Evolutionary conservation across 2,888 invertebrate genomes (phyloP).

Genomic region (Meteorus colon): DNA sequence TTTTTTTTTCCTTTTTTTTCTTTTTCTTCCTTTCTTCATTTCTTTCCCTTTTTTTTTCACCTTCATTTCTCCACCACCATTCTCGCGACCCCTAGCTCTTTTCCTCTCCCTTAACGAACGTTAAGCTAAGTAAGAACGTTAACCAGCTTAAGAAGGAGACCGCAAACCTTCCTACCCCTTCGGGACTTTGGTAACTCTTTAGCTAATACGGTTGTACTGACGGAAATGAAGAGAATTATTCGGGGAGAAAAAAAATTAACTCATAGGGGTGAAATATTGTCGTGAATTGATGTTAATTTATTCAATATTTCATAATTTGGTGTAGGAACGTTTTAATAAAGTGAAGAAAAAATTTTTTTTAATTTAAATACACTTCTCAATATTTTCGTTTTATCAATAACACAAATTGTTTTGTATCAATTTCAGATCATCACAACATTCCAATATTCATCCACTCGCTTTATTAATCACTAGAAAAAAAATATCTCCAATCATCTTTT

Average conservation of each 20-base stretch:
- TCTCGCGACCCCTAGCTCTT: conserved; percentile 17
- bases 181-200: conserved; percentile 62
- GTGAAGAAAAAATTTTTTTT: too few relatives aligned
- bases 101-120: conserved; percentile 57
- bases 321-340: too few relatives aligned
- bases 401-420: too few relatives aligned
- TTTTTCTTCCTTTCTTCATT: conserved; percentile 19
- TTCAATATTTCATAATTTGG: too few relatives aligned
- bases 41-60: conserved; percentile 31
- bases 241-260: not conserved
- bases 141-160: conserved; percentile 57
- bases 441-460: too few relatives aligned
- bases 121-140: conserved; percentile 63
- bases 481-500: too few relatives aligned
- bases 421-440: too few relatives aligned
- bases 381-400: too few relatives aligned
- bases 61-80: conserved; percentile 13
- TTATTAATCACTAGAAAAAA: too few relatives aligned
- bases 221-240: conserved; percentile 48
- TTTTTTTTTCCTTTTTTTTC: conserved; percentile 18
- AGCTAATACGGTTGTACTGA: conserved; percentile 61
- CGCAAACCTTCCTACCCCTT: conserved; percentile 37
- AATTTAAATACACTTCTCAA: too few relatives aligned
- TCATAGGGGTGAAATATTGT: too few relatives aligned
- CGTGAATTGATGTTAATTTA: too few relatives aligned